Conservation (phyloP, 1,140 invertebrate genomes). For the Hylaeus anthracinus region DNA sequence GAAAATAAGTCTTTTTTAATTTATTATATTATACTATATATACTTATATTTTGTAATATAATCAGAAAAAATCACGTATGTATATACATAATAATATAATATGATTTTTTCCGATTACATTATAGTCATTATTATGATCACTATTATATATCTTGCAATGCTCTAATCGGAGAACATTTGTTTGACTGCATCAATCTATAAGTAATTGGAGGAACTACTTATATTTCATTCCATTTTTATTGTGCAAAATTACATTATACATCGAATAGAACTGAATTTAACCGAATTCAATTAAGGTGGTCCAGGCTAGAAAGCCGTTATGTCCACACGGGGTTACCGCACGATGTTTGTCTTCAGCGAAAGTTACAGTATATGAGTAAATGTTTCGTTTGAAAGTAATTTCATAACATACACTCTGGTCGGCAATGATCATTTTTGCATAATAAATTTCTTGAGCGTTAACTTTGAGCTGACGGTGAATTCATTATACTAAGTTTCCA, state of each 20-base stretch:
- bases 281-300: neutral
- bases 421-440: neutral
- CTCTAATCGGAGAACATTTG: no score
- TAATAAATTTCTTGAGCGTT: neutral
- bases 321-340: neutral
- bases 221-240: neutral
- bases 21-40: no score
- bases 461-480: neutral
- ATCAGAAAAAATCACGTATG: no score
- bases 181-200: no score
- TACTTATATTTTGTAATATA: no score
- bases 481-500: neutral
- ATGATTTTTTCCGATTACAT: no score
- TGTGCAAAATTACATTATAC: neutral
- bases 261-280: no score
- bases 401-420: neutral
- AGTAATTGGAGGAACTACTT: no score
- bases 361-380: neutral
- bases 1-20: no score
- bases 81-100: no score
- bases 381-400: neutral
- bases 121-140: no score
- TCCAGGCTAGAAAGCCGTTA: neutral
- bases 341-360: neutral
- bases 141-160: no score